Evolutionary conservation across 2,797 vertebrate species (phyloP).

Genomic region (Ciconia nigra): DNA sequence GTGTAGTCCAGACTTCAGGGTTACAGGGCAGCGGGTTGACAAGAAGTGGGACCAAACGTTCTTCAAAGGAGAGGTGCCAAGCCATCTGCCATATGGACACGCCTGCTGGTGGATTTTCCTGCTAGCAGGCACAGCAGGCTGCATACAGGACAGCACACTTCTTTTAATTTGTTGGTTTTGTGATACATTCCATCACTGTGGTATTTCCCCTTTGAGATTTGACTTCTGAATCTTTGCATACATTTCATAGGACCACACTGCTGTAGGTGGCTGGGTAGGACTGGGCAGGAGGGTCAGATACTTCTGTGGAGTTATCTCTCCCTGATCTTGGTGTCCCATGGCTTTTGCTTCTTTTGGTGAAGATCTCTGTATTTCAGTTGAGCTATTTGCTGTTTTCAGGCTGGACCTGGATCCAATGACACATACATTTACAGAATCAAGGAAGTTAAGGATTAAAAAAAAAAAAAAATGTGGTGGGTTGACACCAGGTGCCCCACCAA

Average conservation of each 20-base stretch:
- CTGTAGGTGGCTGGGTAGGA: background rate
- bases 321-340: background rate
- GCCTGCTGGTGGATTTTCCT: background rate
- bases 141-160: background rate
- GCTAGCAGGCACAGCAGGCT: background rate
- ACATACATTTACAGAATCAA: background rate
- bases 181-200: background rate
- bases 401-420: background rate
- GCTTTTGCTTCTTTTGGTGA: background rate
- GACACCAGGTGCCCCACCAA: too few species aligned
- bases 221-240: background rate
- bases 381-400: background rate
- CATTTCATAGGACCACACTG: background rate
- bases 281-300: background rate
- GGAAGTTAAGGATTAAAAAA: background rate
- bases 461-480: background rate
- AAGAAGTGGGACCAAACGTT: background rate
- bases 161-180: background rate
- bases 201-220: background rate
- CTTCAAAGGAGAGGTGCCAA: background rate
- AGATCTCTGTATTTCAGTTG: background rate
- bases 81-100: background rate
- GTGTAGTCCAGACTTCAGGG: background rate
- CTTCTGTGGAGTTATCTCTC: background rate
- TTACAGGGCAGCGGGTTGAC: background rate